phyloP scores from a whole-genome alignment of 2,888 invertebrate genomes.

The Patella ulyssiponensis region DNA sequence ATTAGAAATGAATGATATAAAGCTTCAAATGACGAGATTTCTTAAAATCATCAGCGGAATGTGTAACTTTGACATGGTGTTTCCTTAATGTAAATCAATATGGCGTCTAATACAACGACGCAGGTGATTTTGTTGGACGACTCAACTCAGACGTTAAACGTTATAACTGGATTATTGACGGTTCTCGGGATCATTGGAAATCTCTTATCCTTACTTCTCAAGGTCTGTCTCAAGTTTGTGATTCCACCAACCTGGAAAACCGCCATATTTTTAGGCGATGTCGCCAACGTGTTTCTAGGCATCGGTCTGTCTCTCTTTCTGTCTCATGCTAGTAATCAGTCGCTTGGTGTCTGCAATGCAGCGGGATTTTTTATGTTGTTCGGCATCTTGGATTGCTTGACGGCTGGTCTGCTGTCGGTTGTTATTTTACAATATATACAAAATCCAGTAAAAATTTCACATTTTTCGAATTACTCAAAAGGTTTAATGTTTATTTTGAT shows the following conservation, averaged over 20 bases:
- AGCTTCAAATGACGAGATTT: too few relatives aligned
- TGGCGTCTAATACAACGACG: not conserved
- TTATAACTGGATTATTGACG: conserved; percentile 39
- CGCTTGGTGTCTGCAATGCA: conserved; percentile 36
- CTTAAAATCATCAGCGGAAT: too few relatives aligned
- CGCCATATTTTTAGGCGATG: conserved; percentile 50
- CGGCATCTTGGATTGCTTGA: conserved; percentile 53
- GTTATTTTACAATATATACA: conserved; percentile 55
- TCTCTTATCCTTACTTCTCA: conserved; percentile 44
- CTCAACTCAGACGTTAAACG: conserved; percentile 24
- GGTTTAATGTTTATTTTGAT: conserved; percentile 44
- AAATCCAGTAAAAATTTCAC: conserved; percentile 58
- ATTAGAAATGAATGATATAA: too few relatives aligned
- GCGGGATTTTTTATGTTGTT: conserved; percentile 54
- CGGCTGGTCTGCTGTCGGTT: conserved; percentile 47
- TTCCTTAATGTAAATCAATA: not conserved
- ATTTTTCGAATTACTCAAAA: conserved; percentile 50
- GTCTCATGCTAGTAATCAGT: conserved; percentile 34
- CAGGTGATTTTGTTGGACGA: not conserved
- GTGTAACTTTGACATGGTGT: too few relatives aligned
- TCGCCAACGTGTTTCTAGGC: conserved; percentile 46
- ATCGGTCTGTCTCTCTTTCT: conserved; percentile 47
- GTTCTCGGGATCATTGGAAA: conserved; percentile 45
- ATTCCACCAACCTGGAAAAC: conserved; percentile 60
- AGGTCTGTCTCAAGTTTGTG: conserved; percentile 47